phyloP scores from a whole-genome alignment of 2,888 invertebrate species.

The Nomada ferruginata region DNA sequence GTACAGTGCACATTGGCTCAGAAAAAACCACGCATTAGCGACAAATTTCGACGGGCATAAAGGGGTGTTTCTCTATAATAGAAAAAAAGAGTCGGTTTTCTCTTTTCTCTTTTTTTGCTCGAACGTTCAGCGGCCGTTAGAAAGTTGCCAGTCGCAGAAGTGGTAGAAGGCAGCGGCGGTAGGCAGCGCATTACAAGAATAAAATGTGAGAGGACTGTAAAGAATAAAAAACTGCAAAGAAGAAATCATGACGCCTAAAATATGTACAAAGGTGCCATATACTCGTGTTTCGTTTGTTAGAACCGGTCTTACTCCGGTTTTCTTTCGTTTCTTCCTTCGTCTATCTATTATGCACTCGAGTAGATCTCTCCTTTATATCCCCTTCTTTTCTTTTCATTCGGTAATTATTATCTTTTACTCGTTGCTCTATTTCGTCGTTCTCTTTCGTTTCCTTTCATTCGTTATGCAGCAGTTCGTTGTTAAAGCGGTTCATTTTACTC shows the following conservation, averaged over 20 bases:
- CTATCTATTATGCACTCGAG: background rate
- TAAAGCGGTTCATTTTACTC: background rate
- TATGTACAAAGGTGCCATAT: conserved; percentile 58
- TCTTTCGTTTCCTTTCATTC: background rate
- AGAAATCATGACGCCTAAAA: conserved; percentile 67
- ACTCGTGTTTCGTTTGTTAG: background rate
- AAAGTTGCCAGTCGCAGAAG: conserved; percentile 77
- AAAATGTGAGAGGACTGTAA: conserved; percentile 81
- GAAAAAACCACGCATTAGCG: conserved; percentile 24
- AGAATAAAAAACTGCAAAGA: conserved; percentile 78
- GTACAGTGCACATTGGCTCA: conserved; percentile 13
- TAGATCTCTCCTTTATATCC: background rate
- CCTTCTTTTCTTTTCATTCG: background rate
- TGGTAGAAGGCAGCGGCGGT: conserved; percentile 80
- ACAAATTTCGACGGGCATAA: conserved; percentile 10
- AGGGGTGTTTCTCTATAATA: background rate
- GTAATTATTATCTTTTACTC: background rate
- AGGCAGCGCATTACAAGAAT: conserved; percentile 81
- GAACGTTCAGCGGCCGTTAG: conserved; percentile 71
- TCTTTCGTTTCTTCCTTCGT: background rate
- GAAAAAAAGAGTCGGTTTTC: background rate
- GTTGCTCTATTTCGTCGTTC: background rate
- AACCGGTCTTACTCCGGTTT: background rate
- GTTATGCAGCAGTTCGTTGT: background rate
- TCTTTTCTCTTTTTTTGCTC: conserved; percentile 6